phyloP scores from a whole-genome alignment of 2,797 vertebrate genomes.

The Poeciliopsis paucimaculata region DNA sequence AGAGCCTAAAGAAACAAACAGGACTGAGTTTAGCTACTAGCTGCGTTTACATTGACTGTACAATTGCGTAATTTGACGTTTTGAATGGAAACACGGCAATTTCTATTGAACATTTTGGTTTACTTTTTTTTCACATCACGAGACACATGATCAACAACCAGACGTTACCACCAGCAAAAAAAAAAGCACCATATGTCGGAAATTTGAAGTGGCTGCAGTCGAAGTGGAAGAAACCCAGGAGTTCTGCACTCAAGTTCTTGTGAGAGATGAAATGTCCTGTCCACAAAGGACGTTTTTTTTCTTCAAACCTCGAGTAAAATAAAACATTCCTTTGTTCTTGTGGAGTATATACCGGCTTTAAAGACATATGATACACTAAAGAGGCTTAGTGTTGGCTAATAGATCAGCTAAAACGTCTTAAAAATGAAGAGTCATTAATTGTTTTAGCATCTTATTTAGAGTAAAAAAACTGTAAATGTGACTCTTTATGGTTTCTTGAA shows the following conservation, averaged over 20 bases:
- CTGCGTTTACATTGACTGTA: too few species aligned
- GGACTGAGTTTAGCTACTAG: constrained; percentile 57
- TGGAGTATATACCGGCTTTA: background rate
- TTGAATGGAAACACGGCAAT: too few species aligned
- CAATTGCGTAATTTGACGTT: too few species aligned
- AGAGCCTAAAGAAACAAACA: constrained; percentile 57
- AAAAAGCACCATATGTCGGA: background rate
- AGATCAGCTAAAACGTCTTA: background rate
- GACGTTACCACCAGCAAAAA: background rate
- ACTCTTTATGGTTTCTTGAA: too few species aligned
- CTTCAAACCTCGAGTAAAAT: background rate
- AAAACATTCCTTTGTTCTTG: background rate
- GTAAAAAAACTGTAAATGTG: background rate
- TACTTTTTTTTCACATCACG: too few species aligned
- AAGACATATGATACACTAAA: background rate
- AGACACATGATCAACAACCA: too few species aligned
- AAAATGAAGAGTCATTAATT: background rate
- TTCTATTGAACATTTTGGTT: too few species aligned
- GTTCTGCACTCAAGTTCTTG: background rate
- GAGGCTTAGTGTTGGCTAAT: background rate
- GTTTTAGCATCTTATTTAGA: background rate
- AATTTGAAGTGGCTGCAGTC: background rate
- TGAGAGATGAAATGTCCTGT: background rate
- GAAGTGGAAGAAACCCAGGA: background rate
- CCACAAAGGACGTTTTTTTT: background rate